A percentile compares a stretch with the other conserved stretches of the same genome.
These are phyloP conservation scores for Potamilus streckersoni DNA, from an alignment of 1,140 invertebrate species.

Conservation along the genomic window DNA sequence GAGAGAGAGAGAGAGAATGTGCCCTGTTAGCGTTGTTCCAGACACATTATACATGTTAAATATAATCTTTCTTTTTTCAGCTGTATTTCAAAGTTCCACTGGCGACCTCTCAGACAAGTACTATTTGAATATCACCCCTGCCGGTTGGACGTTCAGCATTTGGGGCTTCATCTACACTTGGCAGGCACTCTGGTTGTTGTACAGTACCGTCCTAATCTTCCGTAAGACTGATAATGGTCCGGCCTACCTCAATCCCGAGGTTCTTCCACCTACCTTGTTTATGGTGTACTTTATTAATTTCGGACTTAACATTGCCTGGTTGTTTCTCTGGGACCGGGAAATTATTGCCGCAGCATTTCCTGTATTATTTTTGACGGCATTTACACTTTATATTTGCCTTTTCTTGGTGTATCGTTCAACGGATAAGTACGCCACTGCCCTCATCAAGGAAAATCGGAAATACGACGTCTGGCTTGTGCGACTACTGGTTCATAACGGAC, in stretches of 20 bases:
- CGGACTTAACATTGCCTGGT: conserved; percentile 55
- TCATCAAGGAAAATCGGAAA: conserved; percentile 31
- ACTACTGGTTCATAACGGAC: conserved; percentile 62
- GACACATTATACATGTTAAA: not conserved
- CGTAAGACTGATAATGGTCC: conserved; percentile 23
- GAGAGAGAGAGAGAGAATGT: too few relatives aligned
- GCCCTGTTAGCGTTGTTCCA: too few relatives aligned
- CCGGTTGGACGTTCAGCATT: conserved; percentile 58
- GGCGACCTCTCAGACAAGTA: conserved; percentile 48
- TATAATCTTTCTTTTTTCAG: conserved; percentile 31
- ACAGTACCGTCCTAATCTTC: conserved; percentile 46
- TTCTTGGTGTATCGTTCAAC: conserved; percentile 41
- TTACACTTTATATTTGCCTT: conserved; percentile 51
- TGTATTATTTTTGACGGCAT: conserved; percentile 40
- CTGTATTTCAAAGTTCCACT: conserved; percentile 49
- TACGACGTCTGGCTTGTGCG: conserved; percentile 56
- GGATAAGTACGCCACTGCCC: conserved; percentile 9
- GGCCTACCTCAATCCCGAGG: conserved; percentile 37
- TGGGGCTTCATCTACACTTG: conserved; percentile 62
- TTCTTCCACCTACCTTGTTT: conserved; percentile 46
- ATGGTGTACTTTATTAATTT: conserved; percentile 43
- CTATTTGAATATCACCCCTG: conserved; percentile 55
- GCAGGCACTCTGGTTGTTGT: conserved; percentile 52
- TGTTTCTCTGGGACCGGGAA: conserved; percentile 56
- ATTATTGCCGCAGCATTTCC: conserved; percentile 36